Evolutionary conservation across 2,888 invertebrate genomes (phyloP), one percentile per base, ranked within the genome.

Genomic region (Aplocera efformata): DNA sequence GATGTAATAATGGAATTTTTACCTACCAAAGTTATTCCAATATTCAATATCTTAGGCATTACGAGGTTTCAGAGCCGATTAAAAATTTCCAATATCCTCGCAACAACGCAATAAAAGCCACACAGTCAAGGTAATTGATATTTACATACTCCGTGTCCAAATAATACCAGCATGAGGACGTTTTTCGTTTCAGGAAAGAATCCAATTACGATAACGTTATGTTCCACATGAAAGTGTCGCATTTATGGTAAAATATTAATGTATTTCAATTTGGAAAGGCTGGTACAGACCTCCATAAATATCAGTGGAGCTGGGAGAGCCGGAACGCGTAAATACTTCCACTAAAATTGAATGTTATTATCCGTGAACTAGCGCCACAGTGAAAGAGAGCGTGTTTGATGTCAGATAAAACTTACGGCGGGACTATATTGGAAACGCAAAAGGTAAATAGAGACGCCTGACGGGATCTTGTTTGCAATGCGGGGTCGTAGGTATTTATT

Each of bases 171-270:
- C 60, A 65, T 58, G 59, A 65, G 59, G 56, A 57, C 60, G 61
- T 60, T 67, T 67, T 58, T 60, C 77, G 74, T 74, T 71, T 68
- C 71, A 76, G 75, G 79, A 80, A 83, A 80, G 83, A 84, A 86
- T 81, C 79, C 85, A 85, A 85, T 86, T 86, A 85, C 79, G 84
- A 81, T 83, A 85, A 81, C 81, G 84, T 81, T 83, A 83, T 82
- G 84, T 82, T 75, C 72, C 79, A 78, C 79, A 78, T 77, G 83
- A 83, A 86, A 85, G 79, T 85, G 86, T 88, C 86, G 83, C 84
- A 76, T 85, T 86, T 85, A 84, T 85, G 84, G 82, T 86, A 83
- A 85, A 83, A 86, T 88, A 88, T 88, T 85, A 88, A 88, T 88
- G 84, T 86, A 84, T 88, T 88, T 86, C 86, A 88, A 86, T 88